Base-by-base conservation (phyloP, 2,888 invertebrate genomes). In the Camptogramma bilineatum region DNA sequence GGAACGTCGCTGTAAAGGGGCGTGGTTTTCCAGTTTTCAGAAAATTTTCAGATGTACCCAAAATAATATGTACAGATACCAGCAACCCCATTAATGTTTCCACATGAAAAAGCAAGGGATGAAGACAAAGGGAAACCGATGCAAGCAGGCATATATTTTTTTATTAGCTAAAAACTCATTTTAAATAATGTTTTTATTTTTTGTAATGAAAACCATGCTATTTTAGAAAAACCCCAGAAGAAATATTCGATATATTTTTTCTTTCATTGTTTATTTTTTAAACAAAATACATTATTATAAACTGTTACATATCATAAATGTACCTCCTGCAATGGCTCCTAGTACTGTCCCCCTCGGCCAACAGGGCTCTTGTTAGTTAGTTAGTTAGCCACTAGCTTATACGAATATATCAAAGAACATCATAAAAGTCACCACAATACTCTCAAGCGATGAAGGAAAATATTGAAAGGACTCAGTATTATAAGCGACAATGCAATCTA, bases 11-110 rank as follows among this genome's bases (percentile, higher is more conserved):
- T 90, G 86, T 83, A 90, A 89, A 83, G 83, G 82, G 92, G 92
- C 87, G 91, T 83, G 80, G 88, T 82, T 86, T 84, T 83, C 81
- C 76, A 87, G 85, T 83, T 91, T 92, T 91, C 93, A 86, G 92
- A 91, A 91, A 90, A 87, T 84, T 90, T 91, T 90, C 90, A 91
- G 91, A 76, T 83, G 78, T 72, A 78, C 82, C 80, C 80, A 86
- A 87, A 85, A 84, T 81, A 73, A 59, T 56, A 56, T 72, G 63
- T 84, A 83, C 73, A 78, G 77, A 73, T 75, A 71, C 76, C 73
- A 75, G 72, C 77, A 80, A 82, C 79, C 78, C 80, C 79, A 77
- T 77, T 77, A 78, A 82, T 80, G 79, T 79, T 81, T 80, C 79
- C 80, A 78, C 77, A 77, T 74, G 75, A 78, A 79, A 78, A 77